Base-by-base conservation (phyloP, 1,140 invertebrate genomes). In the Papilio dardanus region DNA sequence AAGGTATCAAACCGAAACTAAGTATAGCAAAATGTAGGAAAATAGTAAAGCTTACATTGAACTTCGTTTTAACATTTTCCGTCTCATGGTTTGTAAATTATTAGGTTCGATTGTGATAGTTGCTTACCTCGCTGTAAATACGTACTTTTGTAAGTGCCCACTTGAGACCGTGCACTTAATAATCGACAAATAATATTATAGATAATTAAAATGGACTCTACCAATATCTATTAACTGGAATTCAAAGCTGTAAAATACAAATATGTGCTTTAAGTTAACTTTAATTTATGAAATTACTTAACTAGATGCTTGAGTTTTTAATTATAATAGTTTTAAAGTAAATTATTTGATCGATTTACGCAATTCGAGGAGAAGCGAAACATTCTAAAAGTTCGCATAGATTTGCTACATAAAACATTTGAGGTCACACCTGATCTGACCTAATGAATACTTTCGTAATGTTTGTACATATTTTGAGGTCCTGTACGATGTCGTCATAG, bases 401-500 rank as follows among this genome's bases (percentile, higher is more conserved):
- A 62, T 62, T 62, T 62, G 54, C 54, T 62, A 62, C 54, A 28
- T 30, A 28, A 62, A 62, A 62, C 30, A 10, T 62, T 62, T 62
- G 54, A 62, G 54, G 54, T 62, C 54, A 62, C 54, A 62, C 54
- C 12, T 62, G 54, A 28, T 62, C 24, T 28, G 24, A 54, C 21
- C 50, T 54, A 62, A 30, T 62, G 54, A 62, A 62, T 62, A 28
- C 54, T 62, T 62, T 62, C 54, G 21, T 28, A 62, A 62, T 30
- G 54, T 62, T 62, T 54, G 50, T 54, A 54, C n/a, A 12, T 58
- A 62, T 62, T 62, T 62, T 62, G 54, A 62, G 54, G 54, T 62
- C 54, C 54, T 62, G 8, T 62, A 4, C 54, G 54, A 62, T 62
- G 54, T 62, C 12, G 54, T 30, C 28, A 62, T 62, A 30, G 24